phyloP scores from a whole-genome alignment of 1,140 invertebrate species.

The Bombus confusus region DNA sequence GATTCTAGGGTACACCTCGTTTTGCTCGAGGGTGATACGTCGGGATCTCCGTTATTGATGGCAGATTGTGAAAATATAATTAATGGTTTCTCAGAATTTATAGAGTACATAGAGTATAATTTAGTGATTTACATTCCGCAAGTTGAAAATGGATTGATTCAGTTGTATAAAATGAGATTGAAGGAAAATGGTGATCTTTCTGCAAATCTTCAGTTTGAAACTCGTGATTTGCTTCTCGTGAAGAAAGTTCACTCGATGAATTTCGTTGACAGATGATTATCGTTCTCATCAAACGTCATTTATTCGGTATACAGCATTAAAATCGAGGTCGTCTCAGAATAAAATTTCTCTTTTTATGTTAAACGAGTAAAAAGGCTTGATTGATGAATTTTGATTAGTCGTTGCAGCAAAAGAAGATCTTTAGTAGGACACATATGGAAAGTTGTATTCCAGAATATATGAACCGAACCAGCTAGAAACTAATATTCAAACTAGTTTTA shows the following conservation, averaged over 20 bases:
- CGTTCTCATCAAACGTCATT: neutral
- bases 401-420: neutral
- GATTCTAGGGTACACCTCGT: neutral
- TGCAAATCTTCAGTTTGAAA: neutral
- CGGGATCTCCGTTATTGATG: neutral
- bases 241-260: neutral
- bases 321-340: neutral
- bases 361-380: neutral
- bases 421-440: neutral
- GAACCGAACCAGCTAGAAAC: neutral
- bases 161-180: neutral
- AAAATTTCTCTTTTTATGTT: conserved; percentile 4
- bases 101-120: neutral
- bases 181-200: neutral
- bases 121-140: neutral
- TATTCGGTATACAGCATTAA: no score
- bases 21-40: neutral
- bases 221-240: neutral
- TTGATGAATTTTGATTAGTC: neutral
- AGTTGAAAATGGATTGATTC: neutral
- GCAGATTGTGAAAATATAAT: neutral
- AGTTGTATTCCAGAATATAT: neutral
- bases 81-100: neutral
- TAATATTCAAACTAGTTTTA: neutral
- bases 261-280: neutral